Percentiles rank a stretch among this genome's conserved stretches.
Evolutionary conservation across 2,888 invertebrate species (phyloP).

Genomic region (Strigamia maritima): DNA sequence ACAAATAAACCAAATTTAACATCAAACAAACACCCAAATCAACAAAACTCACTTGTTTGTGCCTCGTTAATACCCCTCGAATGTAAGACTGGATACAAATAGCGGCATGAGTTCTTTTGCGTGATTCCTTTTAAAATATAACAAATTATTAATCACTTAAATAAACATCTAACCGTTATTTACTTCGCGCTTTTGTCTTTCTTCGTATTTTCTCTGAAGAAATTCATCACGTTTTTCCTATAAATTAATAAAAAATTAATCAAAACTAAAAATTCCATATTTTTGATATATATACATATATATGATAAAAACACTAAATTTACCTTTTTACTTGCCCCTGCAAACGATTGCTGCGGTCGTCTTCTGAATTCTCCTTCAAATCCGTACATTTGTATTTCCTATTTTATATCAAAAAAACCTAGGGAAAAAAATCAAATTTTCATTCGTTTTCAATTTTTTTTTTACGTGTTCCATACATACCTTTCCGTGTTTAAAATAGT

Average conservation of each 20-base stretch:
- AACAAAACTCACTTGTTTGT: neutral
- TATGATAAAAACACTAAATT: constrained; percentile 42
- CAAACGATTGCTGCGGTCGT: constrained; percentile 50
- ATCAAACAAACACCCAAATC: constrained; percentile 16
- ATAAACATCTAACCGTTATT: constrained; percentile 42
- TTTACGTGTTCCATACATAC: no score
- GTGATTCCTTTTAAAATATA: neutral
- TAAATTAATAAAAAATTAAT: constrained; percentile 6
- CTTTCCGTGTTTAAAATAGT: no score
- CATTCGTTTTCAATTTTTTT: no score
- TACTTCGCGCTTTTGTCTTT: constrained; percentile 82
- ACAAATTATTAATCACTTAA: constrained; percentile 36
- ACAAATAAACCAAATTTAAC: constrained; percentile 33
- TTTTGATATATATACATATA: no score
- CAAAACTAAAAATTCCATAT: neutral
- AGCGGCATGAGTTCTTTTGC: neutral
- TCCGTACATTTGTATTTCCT: constrained; percentile 50
- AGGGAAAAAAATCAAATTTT: no score
- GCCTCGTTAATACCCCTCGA: neutral
- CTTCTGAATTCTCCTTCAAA: constrained; percentile 53
- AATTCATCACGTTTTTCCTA: constrained; percentile 66
- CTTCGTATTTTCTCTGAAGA: constrained; percentile 75
- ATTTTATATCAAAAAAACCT: no score
- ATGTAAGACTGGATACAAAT: neutral
- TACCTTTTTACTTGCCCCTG: constrained; percentile 50